These are phyloP conservation scores for Colletes collaris DNA, from an alignment of 2,888 invertebrate genomes.

Conservation along the genomic window DNA sequence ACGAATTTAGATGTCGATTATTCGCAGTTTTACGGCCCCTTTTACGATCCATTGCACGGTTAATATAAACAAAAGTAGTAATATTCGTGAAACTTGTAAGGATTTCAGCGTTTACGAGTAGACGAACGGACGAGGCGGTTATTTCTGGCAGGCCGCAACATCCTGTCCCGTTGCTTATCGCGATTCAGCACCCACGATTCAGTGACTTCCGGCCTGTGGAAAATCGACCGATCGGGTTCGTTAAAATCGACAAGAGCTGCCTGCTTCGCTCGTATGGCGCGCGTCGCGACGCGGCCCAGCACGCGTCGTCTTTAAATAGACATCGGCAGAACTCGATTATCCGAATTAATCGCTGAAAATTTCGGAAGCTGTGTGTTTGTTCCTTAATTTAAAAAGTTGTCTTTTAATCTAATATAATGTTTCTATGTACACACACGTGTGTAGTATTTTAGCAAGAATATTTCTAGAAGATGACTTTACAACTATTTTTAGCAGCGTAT, in stretches of 20 bases:
- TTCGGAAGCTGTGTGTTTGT: not conserved
- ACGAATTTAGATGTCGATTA: not conserved
- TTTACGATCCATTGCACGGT: not conserved
- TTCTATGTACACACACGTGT: too few species aligned
- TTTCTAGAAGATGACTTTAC: too few species aligned
- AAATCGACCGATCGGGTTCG: constrained; percentile 33
- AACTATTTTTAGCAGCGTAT: too few species aligned
- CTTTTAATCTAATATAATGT: too few species aligned
- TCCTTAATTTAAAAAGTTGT: not conserved
- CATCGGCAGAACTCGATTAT: constrained; percentile 11
- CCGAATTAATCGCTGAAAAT: constrained; percentile 20
- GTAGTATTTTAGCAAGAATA: not conserved
- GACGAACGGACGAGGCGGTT: constrained; percentile 38
- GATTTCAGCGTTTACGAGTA: constrained; percentile 14
- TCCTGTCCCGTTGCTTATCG: constrained; percentile 61
- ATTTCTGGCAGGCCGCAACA: constrained; percentile 44
- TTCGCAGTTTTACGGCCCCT: not conserved
- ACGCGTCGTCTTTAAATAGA: constrained; percentile 17
- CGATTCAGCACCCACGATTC: constrained; percentile 49
- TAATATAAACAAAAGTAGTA: not conserved
- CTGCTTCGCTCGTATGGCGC: not conserved
- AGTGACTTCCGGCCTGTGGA: constrained; percentile 34
- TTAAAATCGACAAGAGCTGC: constrained; percentile 24
- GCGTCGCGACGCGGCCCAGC: not conserved
- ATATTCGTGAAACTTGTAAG: not conserved